phyloP scores from a whole-genome alignment of 2,113 vertebrate genomes.

The Zonotrichia leucophrys region DNA sequence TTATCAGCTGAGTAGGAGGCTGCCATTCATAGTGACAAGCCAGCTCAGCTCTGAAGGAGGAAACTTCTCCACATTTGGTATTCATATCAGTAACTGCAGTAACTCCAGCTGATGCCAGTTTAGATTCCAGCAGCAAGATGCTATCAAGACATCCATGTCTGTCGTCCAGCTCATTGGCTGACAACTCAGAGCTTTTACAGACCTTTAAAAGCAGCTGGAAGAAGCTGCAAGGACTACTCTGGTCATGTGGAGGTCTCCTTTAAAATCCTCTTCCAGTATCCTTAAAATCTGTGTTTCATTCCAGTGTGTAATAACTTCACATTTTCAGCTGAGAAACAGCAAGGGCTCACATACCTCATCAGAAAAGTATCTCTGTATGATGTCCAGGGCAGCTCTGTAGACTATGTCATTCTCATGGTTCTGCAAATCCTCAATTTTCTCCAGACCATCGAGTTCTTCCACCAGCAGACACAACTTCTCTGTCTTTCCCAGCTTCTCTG shows the following conservation, averaged over 20 bases:
- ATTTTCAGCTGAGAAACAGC: not conserved
- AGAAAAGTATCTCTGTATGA: constrained; percentile 86
- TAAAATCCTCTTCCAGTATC: not conserved
- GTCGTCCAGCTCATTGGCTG: not conserved
- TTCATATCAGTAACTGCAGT: constrained; percentile 35
- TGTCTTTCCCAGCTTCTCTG: constrained; percentile 79
- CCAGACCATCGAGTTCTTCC: constrained; percentile 84
- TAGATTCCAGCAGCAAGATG: constrained; percentile 41
- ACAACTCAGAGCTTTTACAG: not conserved
- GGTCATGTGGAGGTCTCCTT: not conserved
- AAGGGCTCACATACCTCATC: constrained; percentile 74
- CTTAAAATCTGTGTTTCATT: not conserved
- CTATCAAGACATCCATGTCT: not conserved
- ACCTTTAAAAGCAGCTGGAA: not conserved
- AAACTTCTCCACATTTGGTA: constrained; percentile 29
- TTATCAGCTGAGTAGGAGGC: constrained; percentile 7
- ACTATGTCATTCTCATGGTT: constrained; percentile 82
- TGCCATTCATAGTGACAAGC: not conserved
- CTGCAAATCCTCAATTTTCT: constrained; percentile 86
- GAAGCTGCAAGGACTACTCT: not conserved
- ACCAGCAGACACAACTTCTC: constrained; percentile 81
- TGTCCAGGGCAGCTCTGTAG: constrained; percentile 75
- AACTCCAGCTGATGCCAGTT: constrained; percentile 29
- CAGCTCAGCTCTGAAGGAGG: not conserved
- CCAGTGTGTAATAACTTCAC: not conserved